These are phyloP conservation scores for Pachydiplax longipennis DNA, from an alignment of 2,888 invertebrate genomes.

Conservation along the genomic window DNA sequence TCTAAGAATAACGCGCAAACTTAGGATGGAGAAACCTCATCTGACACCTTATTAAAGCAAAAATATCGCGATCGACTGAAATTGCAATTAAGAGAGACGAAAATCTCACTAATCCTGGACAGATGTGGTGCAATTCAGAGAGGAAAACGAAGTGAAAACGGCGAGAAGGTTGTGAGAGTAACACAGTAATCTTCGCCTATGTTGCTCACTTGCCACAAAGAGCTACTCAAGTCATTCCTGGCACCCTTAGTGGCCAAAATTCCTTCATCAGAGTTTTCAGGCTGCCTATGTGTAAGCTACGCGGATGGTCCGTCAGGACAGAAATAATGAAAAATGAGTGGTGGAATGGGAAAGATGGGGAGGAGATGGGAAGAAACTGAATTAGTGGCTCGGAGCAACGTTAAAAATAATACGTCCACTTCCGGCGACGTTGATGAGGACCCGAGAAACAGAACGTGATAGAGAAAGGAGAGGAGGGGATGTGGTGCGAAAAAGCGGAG, in stretches of 20 bases:
- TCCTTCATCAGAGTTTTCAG: neutral
- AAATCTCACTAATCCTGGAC: too few species aligned
- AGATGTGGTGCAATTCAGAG: too few species aligned
- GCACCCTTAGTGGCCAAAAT: neutral
- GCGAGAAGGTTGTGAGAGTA: too few species aligned
- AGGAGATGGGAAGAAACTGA: neutral
- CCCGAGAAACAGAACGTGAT: too few species aligned
- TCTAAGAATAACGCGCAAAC: too few species aligned
- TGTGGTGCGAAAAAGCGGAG: neutral
- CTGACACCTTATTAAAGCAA: too few species aligned
- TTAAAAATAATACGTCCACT: conserved; percentile 1
- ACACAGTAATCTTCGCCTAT: neutral
- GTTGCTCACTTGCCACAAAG: neutral
- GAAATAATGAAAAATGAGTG: neutral
- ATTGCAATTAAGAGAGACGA: too few species aligned
- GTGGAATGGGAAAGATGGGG: neutral
- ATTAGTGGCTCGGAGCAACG: neutral
- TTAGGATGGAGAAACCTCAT: too few species aligned
- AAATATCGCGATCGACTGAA: too few species aligned
- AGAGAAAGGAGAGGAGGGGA: neutral
- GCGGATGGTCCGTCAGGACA: neutral
- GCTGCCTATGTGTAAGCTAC: neutral
- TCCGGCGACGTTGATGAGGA: neutral
- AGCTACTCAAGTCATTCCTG: neutral
- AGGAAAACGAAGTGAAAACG: too few species aligned